phyloP scores from a whole-genome alignment of 2,113 vertebrate species.

The Etheostoma cragini region DNA sequence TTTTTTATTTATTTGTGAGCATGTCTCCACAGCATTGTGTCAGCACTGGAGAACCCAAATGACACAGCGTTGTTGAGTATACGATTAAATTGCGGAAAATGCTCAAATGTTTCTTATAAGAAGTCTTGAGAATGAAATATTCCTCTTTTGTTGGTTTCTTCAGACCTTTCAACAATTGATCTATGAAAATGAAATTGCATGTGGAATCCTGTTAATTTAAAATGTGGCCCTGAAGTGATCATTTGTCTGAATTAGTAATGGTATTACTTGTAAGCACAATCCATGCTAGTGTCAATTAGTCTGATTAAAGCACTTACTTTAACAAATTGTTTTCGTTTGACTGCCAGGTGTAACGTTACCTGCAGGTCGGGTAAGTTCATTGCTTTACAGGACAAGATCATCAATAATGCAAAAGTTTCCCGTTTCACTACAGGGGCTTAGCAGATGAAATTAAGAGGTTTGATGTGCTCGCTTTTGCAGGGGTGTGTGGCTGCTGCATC shows the following conservation, averaged over 20 bases:
- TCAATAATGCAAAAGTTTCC: conserved; percentile 74
- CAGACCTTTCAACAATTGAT: not conserved
- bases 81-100: not conserved
- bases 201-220: not conserved
- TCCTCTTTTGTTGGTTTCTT: not conserved
- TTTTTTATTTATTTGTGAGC: not conserved
- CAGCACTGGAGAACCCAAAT: not conserved
- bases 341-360: conserved; percentile 50
- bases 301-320: conserved; percentile 52
- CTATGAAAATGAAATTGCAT: not conserved
- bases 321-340: conserved; percentile 59
- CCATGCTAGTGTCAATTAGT: conserved; percentile 19
- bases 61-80: not conserved
- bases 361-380: conserved; percentile 49
- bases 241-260: not conserved
- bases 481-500: conserved; percentile 68
- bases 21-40: not conserved
- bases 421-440: conserved; percentile 65
- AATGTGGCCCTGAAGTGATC: not conserved
- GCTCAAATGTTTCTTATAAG: not conserved
- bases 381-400: conserved; percentile 65
- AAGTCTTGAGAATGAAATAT: not conserved
- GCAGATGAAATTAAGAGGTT: conserved; percentile 72
- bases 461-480: conserved; percentile 47
- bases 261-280: conserved; percentile 3